Evolutionary conservation across 1,140 invertebrate species (phyloP), one percentile per base, ranked within the genome.

Genomic region (Euschistus heros): DNA sequence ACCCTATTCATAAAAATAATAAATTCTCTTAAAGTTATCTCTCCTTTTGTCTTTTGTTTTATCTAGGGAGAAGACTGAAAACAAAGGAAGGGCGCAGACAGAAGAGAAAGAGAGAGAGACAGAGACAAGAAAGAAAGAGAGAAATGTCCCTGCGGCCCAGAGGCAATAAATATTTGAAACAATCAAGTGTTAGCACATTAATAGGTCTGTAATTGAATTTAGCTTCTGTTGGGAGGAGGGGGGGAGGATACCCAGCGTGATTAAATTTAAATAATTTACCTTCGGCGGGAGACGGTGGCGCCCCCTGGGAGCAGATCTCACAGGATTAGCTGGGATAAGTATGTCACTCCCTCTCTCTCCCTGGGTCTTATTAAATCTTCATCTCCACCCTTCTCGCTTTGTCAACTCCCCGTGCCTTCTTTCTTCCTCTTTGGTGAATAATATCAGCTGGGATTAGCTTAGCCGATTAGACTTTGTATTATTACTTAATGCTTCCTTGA

Each of bases 221-320:
- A 63, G 37, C 33, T 37, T 57, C 65, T 33, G 4, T 42, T 17
- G 5, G 0, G 14, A 17, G 26, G 44, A 10, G 30, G 42, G 61
- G 55, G 24, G 18, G 66, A 20, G 47, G 17, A 13, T 18, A n/a
- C 47, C 47, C 47, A 22, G 33, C 66, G 66, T 67, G 66, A 67
- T 67, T 67, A 67, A 67, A 67, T 67, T 67, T 67, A 67, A 67
- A 67, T 67, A 67, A 67, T 67, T 67, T 67, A 67, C 54, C 47
- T 42, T 46, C 22, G 30, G 17, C 42, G 66, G 44, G 63, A 52
- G 50, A 20, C 26, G 50, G 27, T 24, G 33, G 42, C n/a, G 18
- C 24, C 50, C 47, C 62, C 18, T 17, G 24, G 62, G 63, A 27
- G 13, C 52, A 27, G 14, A 30, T 10, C 24, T 26, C 20, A 17